Conservation (phyloP, 1,140 invertebrate genomes). For the Drosophila tani region DNA sequence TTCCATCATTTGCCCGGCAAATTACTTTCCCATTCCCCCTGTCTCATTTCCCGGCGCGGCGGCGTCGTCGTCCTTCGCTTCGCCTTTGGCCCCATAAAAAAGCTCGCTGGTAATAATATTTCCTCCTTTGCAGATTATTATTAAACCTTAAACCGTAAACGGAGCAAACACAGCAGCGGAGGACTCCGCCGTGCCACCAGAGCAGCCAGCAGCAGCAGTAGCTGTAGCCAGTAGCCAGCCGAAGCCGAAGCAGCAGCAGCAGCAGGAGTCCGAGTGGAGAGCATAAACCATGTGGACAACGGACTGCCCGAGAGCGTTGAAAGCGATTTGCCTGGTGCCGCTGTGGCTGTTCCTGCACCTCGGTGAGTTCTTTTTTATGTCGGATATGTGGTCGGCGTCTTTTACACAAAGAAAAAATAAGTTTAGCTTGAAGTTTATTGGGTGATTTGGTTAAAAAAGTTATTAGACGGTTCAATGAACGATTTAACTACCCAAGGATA, state of each 20-base stretch:
- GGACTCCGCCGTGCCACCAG: constrained; percentile 10
- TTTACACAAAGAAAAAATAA: constrained; percentile 6
- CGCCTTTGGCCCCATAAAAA: constrained; percentile 44
- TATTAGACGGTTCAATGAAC: neutral
- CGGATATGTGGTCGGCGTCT: neutral
- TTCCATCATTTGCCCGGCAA: constrained; percentile 40
- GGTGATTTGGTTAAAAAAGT: neutral
- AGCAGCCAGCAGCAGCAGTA: constrained; percentile 28
- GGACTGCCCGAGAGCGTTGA: constrained; percentile 47
- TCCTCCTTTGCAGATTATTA: constrained; percentile 55
- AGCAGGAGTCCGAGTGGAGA: constrained; percentile 55
- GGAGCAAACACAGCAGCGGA: constrained; percentile 35
- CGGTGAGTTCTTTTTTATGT: constrained; percentile 44
- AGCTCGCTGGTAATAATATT: constrained; percentile 52
- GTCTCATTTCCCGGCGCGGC: constrained; percentile 29
- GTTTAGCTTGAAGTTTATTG: neutral
- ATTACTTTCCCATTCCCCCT: constrained; percentile 37
- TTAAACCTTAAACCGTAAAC: constrained; percentile 57
- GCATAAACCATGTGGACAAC: constrained; percentile 55
- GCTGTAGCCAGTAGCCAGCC: constrained; percentile 15
- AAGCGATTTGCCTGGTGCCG: constrained; percentile 65
- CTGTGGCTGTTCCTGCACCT: constrained; percentile 68
- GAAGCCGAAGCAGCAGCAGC: neutral
- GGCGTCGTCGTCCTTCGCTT: constrained; percentile 24
- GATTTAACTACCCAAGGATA: neutral